Conservation (phyloP, 2,888 invertebrate species). For the Metopia argyrocephala region DNA sequence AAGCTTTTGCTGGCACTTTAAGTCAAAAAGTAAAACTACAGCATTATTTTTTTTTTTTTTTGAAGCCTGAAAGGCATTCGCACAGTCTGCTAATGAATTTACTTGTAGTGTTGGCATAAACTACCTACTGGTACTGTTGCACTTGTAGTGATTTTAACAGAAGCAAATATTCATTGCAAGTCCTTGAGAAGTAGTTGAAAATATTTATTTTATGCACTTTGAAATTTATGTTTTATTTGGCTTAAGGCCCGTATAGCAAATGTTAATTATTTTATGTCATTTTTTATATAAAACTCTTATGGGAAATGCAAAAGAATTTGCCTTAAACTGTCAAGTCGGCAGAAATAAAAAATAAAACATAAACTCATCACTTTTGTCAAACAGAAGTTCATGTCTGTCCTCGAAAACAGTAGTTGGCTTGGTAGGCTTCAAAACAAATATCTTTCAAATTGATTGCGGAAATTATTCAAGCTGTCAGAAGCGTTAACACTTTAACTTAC, state of each 20-base stretch:
- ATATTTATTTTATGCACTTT: constrained; percentile 7
- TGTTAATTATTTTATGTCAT: constrained; percentile 63
- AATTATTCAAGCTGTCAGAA: constrained; percentile 58
- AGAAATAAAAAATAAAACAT: background rate
- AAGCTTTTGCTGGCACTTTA: constrained; percentile 49
- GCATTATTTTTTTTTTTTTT: background rate
- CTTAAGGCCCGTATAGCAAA: constrained; percentile 41
- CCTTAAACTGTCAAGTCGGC: background rate
- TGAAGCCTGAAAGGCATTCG: constrained; percentile 44
- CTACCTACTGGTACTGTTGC: constrained; percentile 26
- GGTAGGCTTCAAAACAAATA: constrained; percentile 30
- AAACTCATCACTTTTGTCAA: constrained; percentile 13
- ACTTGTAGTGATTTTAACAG: background rate
- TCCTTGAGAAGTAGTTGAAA: constrained; percentile 28
- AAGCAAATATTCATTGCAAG: constrained; percentile 11
- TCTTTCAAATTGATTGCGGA: constrained; percentile 55
- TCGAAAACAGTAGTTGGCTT: background rate
- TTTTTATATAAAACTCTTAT: constrained; percentile 56
- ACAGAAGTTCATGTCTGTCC: background rate
- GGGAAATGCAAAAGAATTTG: constrained; percentile 32
- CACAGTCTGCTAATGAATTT: constrained; percentile 49
- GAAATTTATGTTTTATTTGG: constrained; percentile 47
- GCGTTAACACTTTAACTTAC: constrained; percentile 37
- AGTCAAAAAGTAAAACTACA: background rate
- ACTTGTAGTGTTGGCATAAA: constrained; percentile 53